phyloP scores from a whole-genome alignment of 2,888 invertebrate species.

The Hirtodrosophila cameraria region DNA sequence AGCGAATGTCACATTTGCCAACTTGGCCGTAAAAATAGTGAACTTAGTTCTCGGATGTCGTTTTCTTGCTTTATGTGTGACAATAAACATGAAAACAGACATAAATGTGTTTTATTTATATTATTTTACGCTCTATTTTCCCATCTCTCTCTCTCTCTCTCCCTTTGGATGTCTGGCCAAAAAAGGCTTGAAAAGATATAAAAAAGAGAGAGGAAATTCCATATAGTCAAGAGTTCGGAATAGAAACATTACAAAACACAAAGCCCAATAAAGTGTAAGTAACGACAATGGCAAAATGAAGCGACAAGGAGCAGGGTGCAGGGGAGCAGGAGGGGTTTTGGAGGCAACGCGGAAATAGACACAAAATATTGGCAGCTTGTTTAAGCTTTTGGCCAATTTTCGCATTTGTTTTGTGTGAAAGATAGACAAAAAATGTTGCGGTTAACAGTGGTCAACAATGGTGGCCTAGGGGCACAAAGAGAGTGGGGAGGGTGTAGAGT shows the following conservation, averaged over 20 bases:
- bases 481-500: too few relatives aligned
- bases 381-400: slow-evolving; percentile 76
- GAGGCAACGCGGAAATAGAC: slow-evolving; percentile 58
- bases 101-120: slow-evolving; percentile 68
- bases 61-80: slow-evolving; percentile 72
- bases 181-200: slow-evolving; percentile 52
- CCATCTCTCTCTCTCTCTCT: slow-evolving; percentile 12
- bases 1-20: slow-evolving; percentile 57
- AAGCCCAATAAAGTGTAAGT: slow-evolving; percentile 77
- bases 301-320: background rate
- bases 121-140: slow-evolving; percentile 4
- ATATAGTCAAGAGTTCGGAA: slow-evolving; percentile 37
- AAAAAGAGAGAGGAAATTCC: slow-evolving; percentile 26
- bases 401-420: slow-evolving; percentile 52
- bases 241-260: slow-evolving; percentile 60
- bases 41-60: slow-evolving; percentile 44
- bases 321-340: background rate
- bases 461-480: background rate
- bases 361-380: slow-evolving; percentile 79
- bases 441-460: slow-evolving; percentile 54
- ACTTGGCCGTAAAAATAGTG: slow-evolving; percentile 71
- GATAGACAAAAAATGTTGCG: slow-evolving; percentile 49
- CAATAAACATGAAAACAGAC: slow-evolving; percentile 76
- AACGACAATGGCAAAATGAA: slow-evolving; percentile 60
- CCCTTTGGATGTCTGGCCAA: slow-evolving; percentile 17